A percentile compares a stretch with the other conserved stretches of the same genome.
Evolutionary conservation across 2,888 invertebrate genomes (phyloP).

Genomic region (Mimachlamys varia): DNA sequence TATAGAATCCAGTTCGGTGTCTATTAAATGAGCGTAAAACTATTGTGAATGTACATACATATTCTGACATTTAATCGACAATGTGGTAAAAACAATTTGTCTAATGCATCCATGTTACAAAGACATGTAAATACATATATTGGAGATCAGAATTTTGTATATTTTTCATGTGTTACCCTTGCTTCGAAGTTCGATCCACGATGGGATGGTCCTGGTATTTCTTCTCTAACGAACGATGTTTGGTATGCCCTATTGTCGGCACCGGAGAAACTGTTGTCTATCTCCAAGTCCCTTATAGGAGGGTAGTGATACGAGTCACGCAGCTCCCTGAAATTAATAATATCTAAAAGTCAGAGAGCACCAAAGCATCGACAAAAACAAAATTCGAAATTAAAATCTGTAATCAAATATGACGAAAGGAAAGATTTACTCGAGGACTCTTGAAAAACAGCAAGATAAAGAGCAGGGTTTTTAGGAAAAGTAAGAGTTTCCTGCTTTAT

Average conservation of each 20-base stretch:
- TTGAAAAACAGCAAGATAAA: too few species aligned
- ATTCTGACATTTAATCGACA: not conserved
- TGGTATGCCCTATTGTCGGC: not conserved
- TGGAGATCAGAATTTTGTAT: not conserved
- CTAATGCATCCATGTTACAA: not conserved
- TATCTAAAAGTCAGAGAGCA: too few species aligned
- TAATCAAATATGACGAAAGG: too few species aligned
- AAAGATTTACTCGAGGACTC: too few species aligned
- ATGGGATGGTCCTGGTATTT: not conserved
- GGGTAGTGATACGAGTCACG: not conserved
- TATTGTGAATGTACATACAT: too few species aligned
- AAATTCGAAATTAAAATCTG: too few species aligned
- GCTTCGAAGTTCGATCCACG: not conserved
- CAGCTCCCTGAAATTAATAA: not conserved
- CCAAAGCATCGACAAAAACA: too few species aligned
- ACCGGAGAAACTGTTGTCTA: not conserved
- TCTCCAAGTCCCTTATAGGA: not conserved
- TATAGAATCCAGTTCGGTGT: too few species aligned
- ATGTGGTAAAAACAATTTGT: not conserved
- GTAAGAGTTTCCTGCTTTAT: too few species aligned
- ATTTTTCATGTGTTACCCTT: not conserved
- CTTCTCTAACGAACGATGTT: not conserved
- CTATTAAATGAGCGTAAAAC: too few species aligned
- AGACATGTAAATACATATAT: too few species aligned
- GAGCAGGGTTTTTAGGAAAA: too few species aligned